These are phyloP conservation scores for Callorhinus ursinus DNA, from an alignment of 2,113 vertebrate species.

Conservation along the genomic window DNA sequence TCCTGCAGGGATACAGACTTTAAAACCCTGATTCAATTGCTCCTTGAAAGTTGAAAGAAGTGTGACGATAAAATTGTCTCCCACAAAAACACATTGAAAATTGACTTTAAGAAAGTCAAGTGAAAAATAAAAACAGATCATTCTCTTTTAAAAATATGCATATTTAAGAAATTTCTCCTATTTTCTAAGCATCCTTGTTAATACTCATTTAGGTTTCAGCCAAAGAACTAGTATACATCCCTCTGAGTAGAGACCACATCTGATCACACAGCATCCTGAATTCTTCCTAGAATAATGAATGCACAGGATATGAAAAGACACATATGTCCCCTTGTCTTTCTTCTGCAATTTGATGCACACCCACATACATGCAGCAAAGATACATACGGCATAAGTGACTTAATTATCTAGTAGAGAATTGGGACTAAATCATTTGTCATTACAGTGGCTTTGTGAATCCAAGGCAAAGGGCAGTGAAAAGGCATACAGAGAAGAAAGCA, in stretches of 20 bases:
- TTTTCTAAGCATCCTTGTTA: background rate
- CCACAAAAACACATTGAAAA: slow-evolving; percentile 47
- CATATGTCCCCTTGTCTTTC: background rate
- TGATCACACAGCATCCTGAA: background rate
- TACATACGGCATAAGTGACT: background rate
- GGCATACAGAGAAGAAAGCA: background rate
- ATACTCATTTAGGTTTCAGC: background rate
- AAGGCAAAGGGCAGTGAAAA: background rate
- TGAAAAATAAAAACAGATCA: background rate
- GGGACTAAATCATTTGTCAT: background rate
- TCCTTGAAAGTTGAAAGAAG: slow-evolving; percentile 14
- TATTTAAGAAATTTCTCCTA: background rate
- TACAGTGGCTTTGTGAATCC: background rate
- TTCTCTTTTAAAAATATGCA: background rate
- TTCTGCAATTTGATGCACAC: background rate
- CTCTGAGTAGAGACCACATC: background rate
- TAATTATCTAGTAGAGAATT: background rate
- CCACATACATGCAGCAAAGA: background rate
- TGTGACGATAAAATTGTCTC: slow-evolving; percentile 42
- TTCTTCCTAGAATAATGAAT: background rate
- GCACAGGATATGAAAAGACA: background rate
- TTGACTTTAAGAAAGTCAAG: background rate
- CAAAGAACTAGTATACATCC: background rate
- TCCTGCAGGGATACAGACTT: slow-evolving; percentile 70
- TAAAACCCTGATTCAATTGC: slow-evolving; percentile 52